Conservation (phyloP, 2,797 vertebrate genomes). For the Pyrocephalus nanus region DNA sequence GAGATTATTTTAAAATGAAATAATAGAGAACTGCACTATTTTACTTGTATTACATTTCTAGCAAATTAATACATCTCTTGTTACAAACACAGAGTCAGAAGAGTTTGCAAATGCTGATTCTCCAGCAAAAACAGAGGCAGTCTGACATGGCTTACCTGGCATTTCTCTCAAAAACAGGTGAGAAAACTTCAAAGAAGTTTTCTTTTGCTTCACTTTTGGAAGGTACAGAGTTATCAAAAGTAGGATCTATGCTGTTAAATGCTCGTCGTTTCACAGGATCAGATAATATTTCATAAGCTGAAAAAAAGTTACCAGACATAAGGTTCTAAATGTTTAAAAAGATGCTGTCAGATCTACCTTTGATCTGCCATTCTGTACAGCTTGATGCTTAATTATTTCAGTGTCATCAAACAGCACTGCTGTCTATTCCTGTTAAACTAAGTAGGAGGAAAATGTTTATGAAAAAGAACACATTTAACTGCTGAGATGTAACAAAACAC, state of each 20-base stretch:
- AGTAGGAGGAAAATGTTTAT: background rate
- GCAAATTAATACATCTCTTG: background rate
- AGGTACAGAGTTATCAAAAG: slow-evolving; percentile 92
- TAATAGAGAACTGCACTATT: background rate
- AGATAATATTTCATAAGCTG: slow-evolving; percentile 94
- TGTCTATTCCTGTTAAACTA: background rate
- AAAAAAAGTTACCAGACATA: slow-evolving; percentile 26
- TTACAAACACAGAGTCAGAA: background rate
- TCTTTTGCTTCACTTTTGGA: slow-evolving; percentile 95
- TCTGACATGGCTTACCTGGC: slow-evolving; percentile 79
- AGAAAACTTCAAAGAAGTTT: slow-evolving; percentile 91
- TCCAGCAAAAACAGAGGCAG: background rate
- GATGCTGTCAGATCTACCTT: background rate
- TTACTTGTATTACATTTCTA: background rate
- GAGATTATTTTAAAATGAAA: background rate
- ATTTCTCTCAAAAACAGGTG: slow-evolving; percentile 92
- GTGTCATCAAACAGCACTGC: background rate
- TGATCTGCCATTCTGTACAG: background rate
- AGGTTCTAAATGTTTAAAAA: slow-evolving; percentile 2
- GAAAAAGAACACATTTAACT: background rate
- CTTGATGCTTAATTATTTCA: background rate
- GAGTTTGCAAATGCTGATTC: background rate
- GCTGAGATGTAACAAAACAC: background rate
- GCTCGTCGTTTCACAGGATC: slow-evolving; percentile 94
- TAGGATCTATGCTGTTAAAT: slow-evolving; percentile 97